These are phyloP conservation scores for Acanthococcus lagerstroemiae DNA, from an alignment of 2,888 invertebrate genomes.

Conservation along the genomic window DNA sequence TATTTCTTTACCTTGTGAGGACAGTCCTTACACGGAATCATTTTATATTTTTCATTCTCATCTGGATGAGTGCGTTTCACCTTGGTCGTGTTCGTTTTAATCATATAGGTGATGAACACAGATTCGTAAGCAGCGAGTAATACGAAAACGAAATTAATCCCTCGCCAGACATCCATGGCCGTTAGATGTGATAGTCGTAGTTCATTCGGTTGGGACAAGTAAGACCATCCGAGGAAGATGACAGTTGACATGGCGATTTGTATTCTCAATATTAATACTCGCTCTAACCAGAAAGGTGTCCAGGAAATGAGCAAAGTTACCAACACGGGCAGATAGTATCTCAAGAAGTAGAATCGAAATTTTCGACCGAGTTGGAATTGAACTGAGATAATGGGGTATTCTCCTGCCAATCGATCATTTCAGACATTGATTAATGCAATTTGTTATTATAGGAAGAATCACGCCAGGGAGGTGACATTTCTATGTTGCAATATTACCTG, in stretches of 20 bases:
- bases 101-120: constrained; percentile 1
- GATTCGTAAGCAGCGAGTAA: constrained; percentile 6
- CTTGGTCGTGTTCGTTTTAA: constrained; percentile 2
- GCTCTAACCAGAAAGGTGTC: constrained; percentile 15
- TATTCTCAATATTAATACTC: constrained; percentile 6
- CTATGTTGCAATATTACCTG: no score
- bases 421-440: no score
- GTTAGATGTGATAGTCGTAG: neutral
- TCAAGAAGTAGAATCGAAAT: constrained; percentile 1
- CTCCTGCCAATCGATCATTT: no score
- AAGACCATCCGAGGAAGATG: constrained; percentile 8
- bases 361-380: no score
- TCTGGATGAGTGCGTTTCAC: constrained; percentile 15
- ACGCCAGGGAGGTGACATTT: no score
- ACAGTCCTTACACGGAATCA: neutral
- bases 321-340: constrained; percentile 8
- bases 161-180: neutral
- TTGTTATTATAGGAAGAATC: no score
- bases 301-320: constrained; percentile 7
- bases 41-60: constrained; percentile 20
- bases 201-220: neutral
- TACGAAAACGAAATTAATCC: constrained; percentile 12
- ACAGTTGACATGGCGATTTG: constrained; percentile 4
- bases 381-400: no score
- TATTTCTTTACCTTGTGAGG: neutral